Conservation (phyloP, 2,113 vertebrate genomes). For the Ceuthmochares aereus region DNA sequence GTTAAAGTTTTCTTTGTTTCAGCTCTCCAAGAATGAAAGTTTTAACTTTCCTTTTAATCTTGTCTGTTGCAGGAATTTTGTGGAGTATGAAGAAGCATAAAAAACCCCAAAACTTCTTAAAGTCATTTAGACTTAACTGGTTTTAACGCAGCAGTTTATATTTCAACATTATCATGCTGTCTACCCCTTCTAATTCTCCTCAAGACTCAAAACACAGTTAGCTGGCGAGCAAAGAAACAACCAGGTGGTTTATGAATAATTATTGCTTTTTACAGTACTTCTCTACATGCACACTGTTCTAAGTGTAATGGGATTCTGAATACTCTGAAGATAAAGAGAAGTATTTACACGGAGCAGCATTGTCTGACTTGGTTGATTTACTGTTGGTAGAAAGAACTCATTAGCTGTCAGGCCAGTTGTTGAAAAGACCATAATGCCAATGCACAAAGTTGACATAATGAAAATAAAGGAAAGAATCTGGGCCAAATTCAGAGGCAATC, state of each 20-base stretch:
- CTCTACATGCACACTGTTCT: background rate
- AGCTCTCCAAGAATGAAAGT: background rate
- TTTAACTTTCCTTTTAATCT: background rate
- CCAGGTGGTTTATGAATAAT: constrained; percentile 41
- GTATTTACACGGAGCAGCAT: background rate
- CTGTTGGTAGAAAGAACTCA: background rate
- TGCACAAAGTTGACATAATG: constrained; percentile 59
- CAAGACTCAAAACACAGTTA: background rate
- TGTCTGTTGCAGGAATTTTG: background rate
- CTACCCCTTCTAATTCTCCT: background rate
- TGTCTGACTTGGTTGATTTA: constrained; percentile 41
- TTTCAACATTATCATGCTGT: background rate
- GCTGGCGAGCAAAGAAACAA: background rate
- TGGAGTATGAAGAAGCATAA: background rate
- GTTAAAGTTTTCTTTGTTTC: background rate
- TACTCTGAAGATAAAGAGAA: background rate
- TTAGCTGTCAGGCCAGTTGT: constrained; percentile 1
- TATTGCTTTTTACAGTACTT: constrained; percentile 6
- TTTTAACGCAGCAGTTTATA: background rate
- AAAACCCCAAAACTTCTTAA: background rate
- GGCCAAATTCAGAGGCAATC: constrained; percentile 59
- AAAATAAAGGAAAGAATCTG: constrained; percentile 65
- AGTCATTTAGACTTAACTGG: background rate
- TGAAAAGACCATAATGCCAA: constrained; percentile 11
- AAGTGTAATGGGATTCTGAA: constrained; percentile 20